Percentiles rank a stretch among this genome's conserved stretches.
phyloP scores from a whole-genome alignment of 2,888 invertebrate genomes.

The Apeira syringaria region DNA sequence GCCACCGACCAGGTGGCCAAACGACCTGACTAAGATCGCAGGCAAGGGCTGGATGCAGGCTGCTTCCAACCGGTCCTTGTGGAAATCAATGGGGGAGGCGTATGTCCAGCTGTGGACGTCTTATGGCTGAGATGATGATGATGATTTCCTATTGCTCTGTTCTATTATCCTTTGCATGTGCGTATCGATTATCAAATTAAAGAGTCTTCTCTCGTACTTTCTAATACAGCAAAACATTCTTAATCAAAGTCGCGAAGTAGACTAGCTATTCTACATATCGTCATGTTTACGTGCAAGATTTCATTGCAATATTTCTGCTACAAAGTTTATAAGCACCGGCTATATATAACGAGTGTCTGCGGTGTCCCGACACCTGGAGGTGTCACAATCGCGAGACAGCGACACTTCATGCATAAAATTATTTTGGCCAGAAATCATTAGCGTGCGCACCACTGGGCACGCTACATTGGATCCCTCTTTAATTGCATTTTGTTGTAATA shows the following conservation, averaged over 20 bases:
- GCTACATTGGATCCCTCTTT: slow-evolving; percentile 10
- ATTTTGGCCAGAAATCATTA: slow-evolving; percentile 47
- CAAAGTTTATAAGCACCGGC: slow-evolving; percentile 38
- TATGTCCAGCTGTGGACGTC: too few species aligned
- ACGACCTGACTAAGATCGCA: too few species aligned
- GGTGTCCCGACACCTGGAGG: slow-evolving; percentile 5
- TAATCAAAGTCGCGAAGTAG: neutral
- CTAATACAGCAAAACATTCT: neutral
- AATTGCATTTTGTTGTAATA: slow-evolving; percentile 15
- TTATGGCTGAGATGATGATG: too few species aligned
- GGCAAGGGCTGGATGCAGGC: too few species aligned
- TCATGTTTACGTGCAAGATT: slow-evolving; percentile 32
- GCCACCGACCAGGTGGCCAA: too few species aligned
- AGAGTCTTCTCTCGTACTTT: too few species aligned
- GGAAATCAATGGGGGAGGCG: too few species aligned
- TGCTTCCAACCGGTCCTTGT: too few species aligned
- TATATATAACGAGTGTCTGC: slow-evolving; percentile 34
- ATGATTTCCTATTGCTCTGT: too few species aligned
- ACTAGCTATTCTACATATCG: slow-evolving; percentile 12
- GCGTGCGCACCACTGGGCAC: slow-evolving; percentile 20
- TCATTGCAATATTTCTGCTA: slow-evolving; percentile 34
- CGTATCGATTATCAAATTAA: too few species aligned
- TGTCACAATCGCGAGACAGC: slow-evolving; percentile 27
- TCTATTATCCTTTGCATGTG: too few species aligned
- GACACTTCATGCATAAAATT: slow-evolving; percentile 60